Base-by-base conservation (phyloP, 1,140 invertebrate species). In the Sinella curviseta region DNA sequence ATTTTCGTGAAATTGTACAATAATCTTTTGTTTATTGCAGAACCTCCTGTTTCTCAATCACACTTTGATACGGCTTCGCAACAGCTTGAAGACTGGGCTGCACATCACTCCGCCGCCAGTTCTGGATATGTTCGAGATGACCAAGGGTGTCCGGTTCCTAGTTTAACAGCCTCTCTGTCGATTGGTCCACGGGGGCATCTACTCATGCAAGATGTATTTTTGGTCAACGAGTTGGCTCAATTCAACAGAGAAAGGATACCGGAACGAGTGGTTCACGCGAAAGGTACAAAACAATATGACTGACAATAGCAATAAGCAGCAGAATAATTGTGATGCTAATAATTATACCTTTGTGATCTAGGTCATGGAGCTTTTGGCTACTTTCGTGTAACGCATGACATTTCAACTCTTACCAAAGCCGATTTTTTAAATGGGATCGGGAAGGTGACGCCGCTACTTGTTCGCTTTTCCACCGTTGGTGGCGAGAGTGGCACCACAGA, bases 231-330 rank as follows among this genome's bases (percentile, higher is more conserved):
- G 84, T 89, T 91, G 87, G 89, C 89, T 2, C 90, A 91, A 84
- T 91, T 91, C 84, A 89, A 90, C 82, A 85, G 90, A 30, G 91
- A 92, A 84, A 84, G 91, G 77, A 91, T 92, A 76, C 90, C 91
- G 2, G 91, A 92, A 83, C 85, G 91, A 83, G 90, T 91, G 12
- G 90, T 91, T 2, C 90, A 91, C 85, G 91, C 90, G 16, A 91
- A 91, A 85, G 76, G 65, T 30, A 35, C 75, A 60, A 26, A 60
- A 60, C 4, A 26, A 60, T 26, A 60, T 26, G 24, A 26, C 8
- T 60, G 4, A 4, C 4, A 60, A 16, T 26, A 60, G 57, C 57
- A 17, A 17, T 3, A 16, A n/a, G 12, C 4, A 60, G 24, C 4
- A 8, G 39, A 8, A 48, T 48, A 48, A 48, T 48, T 48, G 4